A percentile compares a stretch with the other conserved stretches of the same genome.
Evolutionary conservation across 2,797 vertebrate species (phyloP).

Genomic region (Chrosomus eos): DNA sequence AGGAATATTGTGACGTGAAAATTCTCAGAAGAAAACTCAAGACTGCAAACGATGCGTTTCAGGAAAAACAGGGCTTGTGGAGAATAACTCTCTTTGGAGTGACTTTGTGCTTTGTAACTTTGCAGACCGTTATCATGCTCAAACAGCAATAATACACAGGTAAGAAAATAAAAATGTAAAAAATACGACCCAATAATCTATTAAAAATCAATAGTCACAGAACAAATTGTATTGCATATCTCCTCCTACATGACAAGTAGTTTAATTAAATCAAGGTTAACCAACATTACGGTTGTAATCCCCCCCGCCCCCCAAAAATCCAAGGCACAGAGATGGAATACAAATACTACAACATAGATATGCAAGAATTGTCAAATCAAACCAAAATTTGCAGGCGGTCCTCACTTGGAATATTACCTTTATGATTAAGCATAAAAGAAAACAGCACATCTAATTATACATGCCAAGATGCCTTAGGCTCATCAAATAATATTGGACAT

Average conservation of each 20-base stretch:
- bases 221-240: background rate
- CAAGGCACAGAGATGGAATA: background rate
- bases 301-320: background rate
- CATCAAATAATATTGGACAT: background rate
- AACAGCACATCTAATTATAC: background rate
- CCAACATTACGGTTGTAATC: too few species aligned
- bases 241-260: background rate
- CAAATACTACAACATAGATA: background rate
- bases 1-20: background rate
- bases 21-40: background rate
- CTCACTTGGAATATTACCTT: background rate
- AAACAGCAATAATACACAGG: too few species aligned
- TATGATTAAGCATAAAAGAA: background rate
- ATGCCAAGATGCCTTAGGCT: background rate
- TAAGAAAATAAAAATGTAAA: too few species aligned
- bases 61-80: background rate
- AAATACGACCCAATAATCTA: too few species aligned
- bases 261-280: background rate
- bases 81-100: background rate
- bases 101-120: background rate
- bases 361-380: background rate
- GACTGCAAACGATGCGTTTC: background rate
- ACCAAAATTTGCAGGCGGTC: background rate
- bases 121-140: too few species aligned
- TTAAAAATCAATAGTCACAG: background rate